These are phyloP conservation scores for Sus cebifrons DNA, from an alignment of 2,797 vertebrate species.

Conservation along the genomic window DNA sequence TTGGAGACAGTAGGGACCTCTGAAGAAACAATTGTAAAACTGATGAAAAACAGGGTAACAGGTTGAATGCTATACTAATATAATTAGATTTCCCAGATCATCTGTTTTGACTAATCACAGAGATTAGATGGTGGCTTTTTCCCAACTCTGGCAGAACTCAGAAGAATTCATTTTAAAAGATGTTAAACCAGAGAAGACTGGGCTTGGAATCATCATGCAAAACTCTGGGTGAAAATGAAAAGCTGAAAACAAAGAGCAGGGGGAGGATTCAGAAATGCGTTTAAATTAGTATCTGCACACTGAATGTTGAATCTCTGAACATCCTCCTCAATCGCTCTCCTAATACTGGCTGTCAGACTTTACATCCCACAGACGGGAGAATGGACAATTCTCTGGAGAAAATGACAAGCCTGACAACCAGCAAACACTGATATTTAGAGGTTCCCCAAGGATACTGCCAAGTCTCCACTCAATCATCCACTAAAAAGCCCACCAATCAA, in stretches of 20 bases:
- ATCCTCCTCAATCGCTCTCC: background rate
- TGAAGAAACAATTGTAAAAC: background rate
- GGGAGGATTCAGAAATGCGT: background rate
- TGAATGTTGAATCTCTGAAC: background rate
- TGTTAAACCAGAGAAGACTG: background rate
- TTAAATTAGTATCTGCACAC: background rate
- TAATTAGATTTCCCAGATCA: constrained; percentile 10
- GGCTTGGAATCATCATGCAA: background rate
- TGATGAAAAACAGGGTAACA: background rate
- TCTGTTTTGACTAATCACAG: background rate
- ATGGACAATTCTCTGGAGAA: constrained; percentile 33
- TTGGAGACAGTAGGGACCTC: background rate
- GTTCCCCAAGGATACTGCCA: background rate
- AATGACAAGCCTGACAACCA: background rate
- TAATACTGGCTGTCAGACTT: constrained; percentile 11
- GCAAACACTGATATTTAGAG: background rate
- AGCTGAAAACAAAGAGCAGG: background rate
- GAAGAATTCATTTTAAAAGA: constrained; percentile 32
- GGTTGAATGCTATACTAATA: background rate
- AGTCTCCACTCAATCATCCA: background rate
- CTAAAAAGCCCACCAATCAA: background rate
- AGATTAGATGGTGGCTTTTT: background rate
- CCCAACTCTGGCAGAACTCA: background rate
- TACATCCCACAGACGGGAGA: background rate
- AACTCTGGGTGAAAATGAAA: constrained; percentile 1